phyloP scores from a whole-genome alignment of 2,797 vertebrate genomes.

The Sebastes wilsoni region DNA sequence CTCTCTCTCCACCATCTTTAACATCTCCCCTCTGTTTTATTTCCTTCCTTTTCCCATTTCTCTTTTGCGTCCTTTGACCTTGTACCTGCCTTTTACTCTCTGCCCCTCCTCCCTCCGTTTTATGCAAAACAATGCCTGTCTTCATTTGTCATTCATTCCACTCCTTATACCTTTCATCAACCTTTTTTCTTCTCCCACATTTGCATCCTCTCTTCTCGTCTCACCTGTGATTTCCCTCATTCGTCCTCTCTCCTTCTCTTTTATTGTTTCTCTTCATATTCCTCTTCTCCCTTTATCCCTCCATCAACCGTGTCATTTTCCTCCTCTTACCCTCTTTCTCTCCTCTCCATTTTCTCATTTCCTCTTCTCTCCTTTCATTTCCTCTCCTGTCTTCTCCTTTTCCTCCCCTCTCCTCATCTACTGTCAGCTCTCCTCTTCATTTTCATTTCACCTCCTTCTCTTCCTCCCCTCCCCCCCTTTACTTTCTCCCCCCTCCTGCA shows the following conservation, averaged over 20 bases:
- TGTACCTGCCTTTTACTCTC: neutral
- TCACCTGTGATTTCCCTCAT: neutral
- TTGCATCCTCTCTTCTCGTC: neutral
- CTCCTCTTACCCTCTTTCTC: neutral
- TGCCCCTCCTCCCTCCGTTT: neutral
- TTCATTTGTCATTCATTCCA: neutral
- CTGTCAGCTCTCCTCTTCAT: constrained; percentile 3
- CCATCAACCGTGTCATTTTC: neutral
- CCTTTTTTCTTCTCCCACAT: too few relatives aligned
- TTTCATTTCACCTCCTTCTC: neutral
- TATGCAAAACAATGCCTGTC: neutral
- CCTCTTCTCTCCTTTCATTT: neutral
- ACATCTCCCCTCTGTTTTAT: neutral
- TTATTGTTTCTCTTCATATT: neutral
- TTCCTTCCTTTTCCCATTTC: neutral
- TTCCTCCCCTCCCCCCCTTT: too few relatives aligned
- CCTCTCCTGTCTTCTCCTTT: neutral
- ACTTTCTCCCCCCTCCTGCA: neutral
- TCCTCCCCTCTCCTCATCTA: neutral
- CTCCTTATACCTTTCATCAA: neutral
- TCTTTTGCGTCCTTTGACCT: neutral
- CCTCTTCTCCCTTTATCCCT: neutral
- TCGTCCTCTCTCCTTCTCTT: too few relatives aligned
- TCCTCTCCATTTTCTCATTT: neutral
- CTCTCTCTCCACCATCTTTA: too few relatives aligned